Evolutionary conservation across 2,113 vertebrate species (phyloP), one percentile per base, ranked within the genome.

Genomic region (Dolichallabes microphthalmus): DNA sequence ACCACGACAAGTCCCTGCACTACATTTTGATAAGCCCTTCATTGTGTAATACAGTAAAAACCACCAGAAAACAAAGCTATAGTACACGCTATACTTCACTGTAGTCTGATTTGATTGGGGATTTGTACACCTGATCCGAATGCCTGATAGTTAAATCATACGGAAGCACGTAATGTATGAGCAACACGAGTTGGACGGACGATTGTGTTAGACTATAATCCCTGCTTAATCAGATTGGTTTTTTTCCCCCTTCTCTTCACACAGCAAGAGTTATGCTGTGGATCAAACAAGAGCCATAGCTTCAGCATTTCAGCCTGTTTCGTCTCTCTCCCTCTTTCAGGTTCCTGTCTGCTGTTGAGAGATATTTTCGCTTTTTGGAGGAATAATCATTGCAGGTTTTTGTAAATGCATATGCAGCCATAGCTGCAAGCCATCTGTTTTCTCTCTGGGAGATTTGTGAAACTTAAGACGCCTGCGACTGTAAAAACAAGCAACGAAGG

Each of bases 1-100:
- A 86, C 86, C 19, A 4, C 86, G 91, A 90, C 86, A 71, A 68
- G 75, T 86, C 87, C 69, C 78, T 88, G 85, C 80, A 86, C n/a
- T 80, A 45, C 79, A 73, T 83, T 82, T 85, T 6, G 35, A 68
- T 86, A 84, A 88, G 69, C 78, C 63, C 13, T 9, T 32, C 55
- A n/a, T 53, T 58, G 30, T 58, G 9, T 60, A 60, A 60, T 25
- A 60, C 19, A 79, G 55, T 60, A 25, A 20, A 39, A 79, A 39
- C 17, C 15, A 50, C 50, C 14, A 53, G 50, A 57, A 68, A 22
- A n/a, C 64, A 76, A 82, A 57, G 64, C 55, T 85, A 19, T 58
- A 13, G 45, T 7, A 7, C 45, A 8, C 15, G 15, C 57, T 35
- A n/a, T 35, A 53, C 20, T n/a, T 32, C 8, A 77, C 39, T 80